Evolutionary conservation across 2,797 vertebrate genomes (phyloP).

Genomic region (Fringilla coelebs): DNA sequence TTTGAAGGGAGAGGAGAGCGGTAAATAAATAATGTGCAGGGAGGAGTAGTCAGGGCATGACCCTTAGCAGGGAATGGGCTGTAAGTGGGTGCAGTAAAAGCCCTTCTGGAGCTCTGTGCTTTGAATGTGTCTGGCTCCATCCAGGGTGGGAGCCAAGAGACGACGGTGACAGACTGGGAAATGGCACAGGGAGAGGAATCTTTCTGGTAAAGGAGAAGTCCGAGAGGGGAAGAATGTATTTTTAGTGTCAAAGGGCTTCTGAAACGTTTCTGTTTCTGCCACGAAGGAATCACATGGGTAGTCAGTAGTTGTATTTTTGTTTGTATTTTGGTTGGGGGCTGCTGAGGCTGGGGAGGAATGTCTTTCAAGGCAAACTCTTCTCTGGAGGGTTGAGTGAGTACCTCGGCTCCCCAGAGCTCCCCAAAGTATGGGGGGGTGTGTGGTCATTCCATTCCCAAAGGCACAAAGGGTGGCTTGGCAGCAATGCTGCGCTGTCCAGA

Average conservation of each 20-base stretch:
- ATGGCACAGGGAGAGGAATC: background rate
- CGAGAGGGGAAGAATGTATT: background rate
- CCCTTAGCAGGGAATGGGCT: background rate
- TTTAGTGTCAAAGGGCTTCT: background rate
- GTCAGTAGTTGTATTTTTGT: background rate
- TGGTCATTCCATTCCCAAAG: background rate
- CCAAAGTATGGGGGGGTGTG: background rate
- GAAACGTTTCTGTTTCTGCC: background rate
- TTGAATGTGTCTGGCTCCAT: background rate
- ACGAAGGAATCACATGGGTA: background rate
- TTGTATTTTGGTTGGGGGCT: background rate
- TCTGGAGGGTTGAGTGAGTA: background rate
- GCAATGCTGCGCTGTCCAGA: accelerated
- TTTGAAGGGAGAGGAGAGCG: background rate
- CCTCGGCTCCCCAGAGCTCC: background rate
- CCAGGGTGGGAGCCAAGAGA: background rate
- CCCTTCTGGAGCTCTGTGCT: background rate
- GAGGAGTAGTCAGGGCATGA: background rate
- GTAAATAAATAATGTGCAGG: background rate
- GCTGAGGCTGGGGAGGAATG: background rate
- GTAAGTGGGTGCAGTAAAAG: background rate
- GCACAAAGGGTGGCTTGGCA: accelerated
- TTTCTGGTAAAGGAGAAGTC: slow-evolving; percentile 38
- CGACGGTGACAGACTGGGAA: background rate
- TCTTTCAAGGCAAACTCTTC: background rate